A percentile compares a stretch with the other conserved stretches of the same genome.
Conservation (phyloP, 2,888 invertebrate genomes). For the Leptinotarsa peninsularis region DNA sequence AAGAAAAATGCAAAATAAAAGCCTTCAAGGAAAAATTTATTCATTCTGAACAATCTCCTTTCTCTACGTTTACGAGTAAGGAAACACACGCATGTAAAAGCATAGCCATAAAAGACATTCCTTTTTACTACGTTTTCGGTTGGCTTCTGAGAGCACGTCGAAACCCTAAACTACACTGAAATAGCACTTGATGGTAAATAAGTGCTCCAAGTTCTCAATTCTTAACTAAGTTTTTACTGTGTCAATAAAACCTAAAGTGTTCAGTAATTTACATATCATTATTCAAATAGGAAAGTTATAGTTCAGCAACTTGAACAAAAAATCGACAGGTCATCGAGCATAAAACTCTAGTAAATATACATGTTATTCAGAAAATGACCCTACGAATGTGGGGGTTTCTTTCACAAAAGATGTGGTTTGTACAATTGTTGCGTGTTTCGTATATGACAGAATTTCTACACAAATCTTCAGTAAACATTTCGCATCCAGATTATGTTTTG, state of each 20-base stretch:
- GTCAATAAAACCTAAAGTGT: conserved; percentile 25
- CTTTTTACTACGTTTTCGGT: conserved; percentile 32
- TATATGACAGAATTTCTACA: no score
- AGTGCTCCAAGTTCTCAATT: conserved; percentile 30
- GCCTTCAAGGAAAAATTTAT: conserved; percentile 22
- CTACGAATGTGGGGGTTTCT: no score
- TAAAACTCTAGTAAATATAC: background rate
- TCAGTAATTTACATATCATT: conserved; percentile 22
- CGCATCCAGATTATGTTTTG: no score
- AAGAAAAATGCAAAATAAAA: background rate
- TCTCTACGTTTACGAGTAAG: conserved; percentile 37
- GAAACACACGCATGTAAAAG: conserved; percentile 41
- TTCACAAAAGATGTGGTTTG: no score
- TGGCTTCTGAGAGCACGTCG: conserved; percentile 34
- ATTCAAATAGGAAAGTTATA: conserved; percentile 2
- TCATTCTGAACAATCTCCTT: conserved; percentile 38
- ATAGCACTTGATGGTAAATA: conserved; percentile 27
- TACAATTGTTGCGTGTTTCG: no score
- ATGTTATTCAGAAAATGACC: background rate
- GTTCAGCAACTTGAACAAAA: background rate
- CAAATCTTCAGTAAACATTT: no score
- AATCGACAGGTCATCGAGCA: background rate
- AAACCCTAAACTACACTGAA: conserved; percentile 31
- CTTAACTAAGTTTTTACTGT: conserved; percentile 29
- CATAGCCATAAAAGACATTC: conserved; percentile 37